A percentile compares a stretch with the other conserved stretches of the same genome.
Conservation (phyloP, 2,797 vertebrate species). For the Melopsittacus undulatus region DNA sequence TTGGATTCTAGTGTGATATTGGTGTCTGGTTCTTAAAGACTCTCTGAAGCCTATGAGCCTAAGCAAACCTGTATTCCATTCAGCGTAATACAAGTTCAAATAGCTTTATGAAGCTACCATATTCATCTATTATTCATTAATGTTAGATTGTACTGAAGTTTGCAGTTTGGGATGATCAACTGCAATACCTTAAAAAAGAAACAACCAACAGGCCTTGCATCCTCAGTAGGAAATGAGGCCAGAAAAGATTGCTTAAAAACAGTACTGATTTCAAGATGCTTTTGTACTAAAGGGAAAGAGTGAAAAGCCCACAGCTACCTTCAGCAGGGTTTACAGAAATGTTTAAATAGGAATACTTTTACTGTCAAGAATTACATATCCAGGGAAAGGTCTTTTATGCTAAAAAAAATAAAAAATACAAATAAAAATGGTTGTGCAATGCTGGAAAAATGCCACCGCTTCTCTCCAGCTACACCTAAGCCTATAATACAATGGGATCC, state of each 20-base stretch:
- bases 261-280: neutral
- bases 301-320: neutral
- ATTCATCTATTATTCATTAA: neutral
- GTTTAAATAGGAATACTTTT: neutral
- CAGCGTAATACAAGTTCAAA: neutral
- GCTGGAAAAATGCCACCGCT: neutral
- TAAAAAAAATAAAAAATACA: neutral
- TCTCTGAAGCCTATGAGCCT: neutral
- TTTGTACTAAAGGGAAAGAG: neutral
- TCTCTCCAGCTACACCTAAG: neutral
- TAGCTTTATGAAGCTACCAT: neutral
- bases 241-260: neutral
- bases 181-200: neutral
- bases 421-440: neutral
- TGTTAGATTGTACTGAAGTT: neutral
- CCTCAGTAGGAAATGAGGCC: neutral
- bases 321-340: neutral
- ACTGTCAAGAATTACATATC: neutral
- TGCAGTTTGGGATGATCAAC: neutral
- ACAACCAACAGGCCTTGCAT: neutral
- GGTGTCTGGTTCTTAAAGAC: neutral
- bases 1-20: neutral
- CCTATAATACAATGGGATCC: neutral
- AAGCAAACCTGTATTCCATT: neutral
- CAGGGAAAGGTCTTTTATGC: neutral